Percentiles rank a stretch among this genome's conserved stretches.
Evolutionary conservation across 1,140 invertebrate genomes (phyloP).

Genomic region (Rhyacophila brunnea): DNA sequence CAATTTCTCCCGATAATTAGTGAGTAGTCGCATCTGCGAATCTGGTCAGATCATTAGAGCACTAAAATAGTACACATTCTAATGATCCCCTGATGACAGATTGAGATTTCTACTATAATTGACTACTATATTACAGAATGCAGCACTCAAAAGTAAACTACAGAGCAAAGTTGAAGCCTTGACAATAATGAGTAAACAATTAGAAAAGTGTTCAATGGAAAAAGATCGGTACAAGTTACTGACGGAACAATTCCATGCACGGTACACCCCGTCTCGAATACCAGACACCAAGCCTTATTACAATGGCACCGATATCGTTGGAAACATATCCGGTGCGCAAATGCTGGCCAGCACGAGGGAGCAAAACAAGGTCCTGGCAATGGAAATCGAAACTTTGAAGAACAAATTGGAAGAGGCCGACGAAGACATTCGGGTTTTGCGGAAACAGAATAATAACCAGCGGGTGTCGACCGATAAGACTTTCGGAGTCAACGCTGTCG

Average conservation of each 20-base stretch:
- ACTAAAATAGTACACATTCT: too few species aligned
- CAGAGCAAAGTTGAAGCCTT: conserved; percentile 80
- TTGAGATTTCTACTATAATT: too few species aligned
- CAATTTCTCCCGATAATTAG: too few species aligned
- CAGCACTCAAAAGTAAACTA: conserved; percentile 66
- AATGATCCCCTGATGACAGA: too few species aligned
- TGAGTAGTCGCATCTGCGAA: too few species aligned
- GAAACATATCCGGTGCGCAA: conserved; percentile 48
- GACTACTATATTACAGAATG: conserved; percentile 51
- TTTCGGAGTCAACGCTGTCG: conserved; percentile 37
- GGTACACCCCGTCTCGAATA: conserved; percentile 47
- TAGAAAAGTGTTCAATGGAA: conserved; percentile 76
- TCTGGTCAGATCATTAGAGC: too few species aligned
- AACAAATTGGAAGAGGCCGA: conserved; percentile 71
- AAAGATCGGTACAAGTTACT: conserved; percentile 79
- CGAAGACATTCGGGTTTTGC: conserved; percentile 69
- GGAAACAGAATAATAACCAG: conserved; percentile 38
- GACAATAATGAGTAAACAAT: conserved; percentile 71
- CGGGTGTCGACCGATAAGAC: conserved; percentile 30
- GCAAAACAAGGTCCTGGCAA: conserved; percentile 48
- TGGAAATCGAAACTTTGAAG: conserved; percentile 63
- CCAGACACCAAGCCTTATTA: conserved; percentile 40
- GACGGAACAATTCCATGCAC: conserved; percentile 73
- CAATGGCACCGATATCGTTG: conserved; percentile 34
- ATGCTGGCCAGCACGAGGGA: conserved; percentile 51